Base-by-base conservation (phyloP, 2,888 invertebrate species). In the Volucella inanis region DNA sequence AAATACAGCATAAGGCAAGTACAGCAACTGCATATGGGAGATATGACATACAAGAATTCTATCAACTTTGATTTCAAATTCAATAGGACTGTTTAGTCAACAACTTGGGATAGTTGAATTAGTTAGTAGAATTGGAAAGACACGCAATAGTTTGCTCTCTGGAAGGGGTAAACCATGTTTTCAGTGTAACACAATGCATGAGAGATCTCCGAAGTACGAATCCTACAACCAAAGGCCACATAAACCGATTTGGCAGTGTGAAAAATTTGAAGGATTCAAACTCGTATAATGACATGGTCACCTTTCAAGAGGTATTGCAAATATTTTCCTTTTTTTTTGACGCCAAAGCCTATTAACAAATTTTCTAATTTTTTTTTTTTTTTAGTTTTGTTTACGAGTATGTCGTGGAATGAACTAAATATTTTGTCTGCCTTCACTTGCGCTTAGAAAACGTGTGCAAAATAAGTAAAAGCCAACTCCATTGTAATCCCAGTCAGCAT, bases 401-500 rank as follows among this genome's bases (percentile, higher is more conserved):
- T 52, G 8, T 12, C 18, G 8, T 52, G 43, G 22, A 41, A 43
- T 54, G 67, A 43, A 52, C 41, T 41, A 22, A n/a, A 18, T 11
- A 67, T 22, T 22, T 52, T 54, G 64, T 41, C 18, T 65, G 6
- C 31, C 39, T n/a, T 59, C 15, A 15, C 18, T 65, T 43, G 12
- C 12, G 15, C 41, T 15, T n/a, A 39, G 49, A 47, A 68, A 77
- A 54, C 54, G 54, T 52, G 59, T 52, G 50, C 71, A 50, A 50
- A 72, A 52, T 31, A 65, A 67, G 41, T 52, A 52, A 47, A 82
- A 22, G 50, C 41, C 39, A 70, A 50, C 61, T 67, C 67, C 38
- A 79, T 71, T 72, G 52, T 61, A 14, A 52, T 50, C 57, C 49
- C 61, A 67, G 61, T 52, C 72, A 67, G 31, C 31, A 31, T n/a